A percentile compares a stretch with the other conserved stretches of the same genome.
Evolutionary conservation across 2,113 vertebrate species (phyloP).

Genomic region (Platycercus adscitus): DNA sequence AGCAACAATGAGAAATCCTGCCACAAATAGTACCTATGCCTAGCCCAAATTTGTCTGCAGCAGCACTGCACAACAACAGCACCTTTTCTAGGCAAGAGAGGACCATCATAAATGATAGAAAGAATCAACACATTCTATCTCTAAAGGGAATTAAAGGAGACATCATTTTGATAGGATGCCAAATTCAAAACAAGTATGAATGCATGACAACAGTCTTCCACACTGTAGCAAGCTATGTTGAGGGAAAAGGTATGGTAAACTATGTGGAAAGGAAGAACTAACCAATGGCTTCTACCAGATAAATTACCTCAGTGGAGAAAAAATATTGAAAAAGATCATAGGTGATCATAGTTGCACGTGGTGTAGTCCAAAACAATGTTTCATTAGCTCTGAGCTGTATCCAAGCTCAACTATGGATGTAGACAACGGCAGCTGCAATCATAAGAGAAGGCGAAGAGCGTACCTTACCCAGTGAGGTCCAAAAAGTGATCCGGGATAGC

Average conservation of each 20-base stretch:
- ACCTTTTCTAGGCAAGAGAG: background rate
- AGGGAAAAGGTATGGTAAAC: background rate
- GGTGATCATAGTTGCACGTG: background rate
- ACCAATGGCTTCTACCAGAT: background rate
- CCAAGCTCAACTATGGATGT: background rate
- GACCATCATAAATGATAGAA: background rate
- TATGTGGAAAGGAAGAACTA: background rate
- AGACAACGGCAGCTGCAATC: background rate
- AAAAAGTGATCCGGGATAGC: background rate
- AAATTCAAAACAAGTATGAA: background rate
- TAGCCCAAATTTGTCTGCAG: background rate
- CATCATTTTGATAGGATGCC: background rate
- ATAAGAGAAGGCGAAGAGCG: background rate
- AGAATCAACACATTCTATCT: background rate
- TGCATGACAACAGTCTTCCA: background rate
- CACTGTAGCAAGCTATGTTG: background rate
- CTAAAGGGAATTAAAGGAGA: background rate
- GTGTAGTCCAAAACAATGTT: accelerated
- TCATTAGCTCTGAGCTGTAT: background rate
- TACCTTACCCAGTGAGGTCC: background rate
- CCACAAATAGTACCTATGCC: background rate
- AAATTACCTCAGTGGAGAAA: background rate
- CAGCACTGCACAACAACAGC: background rate
- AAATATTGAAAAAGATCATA: background rate
- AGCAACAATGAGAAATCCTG: background rate